These are phyloP conservation scores for Tamias sibiricus DNA, from an alignment of 2,113 vertebrate genomes.

Conservation along the genomic window DNA sequence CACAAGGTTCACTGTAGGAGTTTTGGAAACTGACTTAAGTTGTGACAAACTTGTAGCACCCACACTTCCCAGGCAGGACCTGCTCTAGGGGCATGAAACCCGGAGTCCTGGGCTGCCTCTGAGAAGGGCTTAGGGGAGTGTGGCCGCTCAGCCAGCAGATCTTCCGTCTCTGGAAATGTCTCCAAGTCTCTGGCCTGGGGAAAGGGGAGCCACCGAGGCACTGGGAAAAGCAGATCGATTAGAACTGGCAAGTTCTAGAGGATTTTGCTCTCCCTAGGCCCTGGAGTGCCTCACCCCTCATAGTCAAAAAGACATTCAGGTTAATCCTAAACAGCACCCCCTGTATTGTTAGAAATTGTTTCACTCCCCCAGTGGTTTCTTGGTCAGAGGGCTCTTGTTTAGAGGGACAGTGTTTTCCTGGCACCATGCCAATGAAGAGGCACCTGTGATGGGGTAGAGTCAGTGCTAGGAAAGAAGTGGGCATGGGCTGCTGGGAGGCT, in stretches of 20 bases:
- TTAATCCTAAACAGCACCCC: not conserved
- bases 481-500: rapidly evolving
- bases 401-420: not conserved
- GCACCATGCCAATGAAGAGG: not conserved
- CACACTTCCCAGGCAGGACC: not conserved
- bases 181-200: not conserved
- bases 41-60: not conserved
- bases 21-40: not conserved
- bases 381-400: not conserved
- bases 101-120: not conserved
- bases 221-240: not conserved
- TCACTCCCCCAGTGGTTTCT: not conserved
- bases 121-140: not conserved
- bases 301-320: not conserved
- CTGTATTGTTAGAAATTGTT: not conserved
- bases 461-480: not conserved
- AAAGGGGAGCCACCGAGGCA: rapidly evolving
- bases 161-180: not conserved
- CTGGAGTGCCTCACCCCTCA: not conserved
- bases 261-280: not conserved
- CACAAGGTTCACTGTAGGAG: not conserved
- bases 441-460: not conserved
- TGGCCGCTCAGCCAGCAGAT: too few species aligned
- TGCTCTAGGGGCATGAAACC: not conserved
- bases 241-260: too few species aligned